A percentile compares a stretch with the other conserved stretches of the same genome.
Evolutionary conservation across 2,888 invertebrate species (phyloP).

Genomic region (Xestoiulus laeticollis): DNA sequence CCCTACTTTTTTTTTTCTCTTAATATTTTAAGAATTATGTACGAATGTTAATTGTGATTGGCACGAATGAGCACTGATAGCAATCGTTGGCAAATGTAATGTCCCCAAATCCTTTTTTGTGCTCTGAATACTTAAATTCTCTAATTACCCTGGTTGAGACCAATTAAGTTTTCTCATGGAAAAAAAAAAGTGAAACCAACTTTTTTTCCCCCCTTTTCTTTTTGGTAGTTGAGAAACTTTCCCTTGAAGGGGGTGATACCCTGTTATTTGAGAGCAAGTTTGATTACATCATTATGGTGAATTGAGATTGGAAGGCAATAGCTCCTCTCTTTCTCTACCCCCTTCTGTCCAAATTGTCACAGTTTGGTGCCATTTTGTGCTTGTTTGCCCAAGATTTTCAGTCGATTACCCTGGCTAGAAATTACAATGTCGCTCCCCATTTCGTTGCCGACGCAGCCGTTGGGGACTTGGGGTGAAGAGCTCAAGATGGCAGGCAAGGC

Average conservation of each 20-base stretch:
- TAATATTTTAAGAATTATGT: background rate
- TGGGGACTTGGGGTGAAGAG: slow-evolving; percentile 13
- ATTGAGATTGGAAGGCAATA: background rate
- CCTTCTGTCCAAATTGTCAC: background rate
- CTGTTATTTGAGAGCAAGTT: slow-evolving; percentile 2
- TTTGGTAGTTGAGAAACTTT: background rate
- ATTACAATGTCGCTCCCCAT: background rate
- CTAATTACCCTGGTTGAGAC: background rate
- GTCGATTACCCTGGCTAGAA: background rate
- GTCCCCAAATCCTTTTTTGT: background rate
- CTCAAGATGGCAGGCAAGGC: background rate
- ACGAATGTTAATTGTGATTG: background rate
- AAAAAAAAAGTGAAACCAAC: background rate
- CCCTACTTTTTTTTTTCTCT: background rate
- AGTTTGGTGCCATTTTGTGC: background rate
- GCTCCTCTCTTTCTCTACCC: background rate
- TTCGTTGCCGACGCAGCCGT: background rate
- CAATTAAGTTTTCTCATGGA: background rate
- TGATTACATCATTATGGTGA: background rate
- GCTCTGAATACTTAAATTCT: background rate
- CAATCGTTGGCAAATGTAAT: background rate
- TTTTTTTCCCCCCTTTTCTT: background rate
- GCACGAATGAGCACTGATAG: background rate
- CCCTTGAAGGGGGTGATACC: background rate
- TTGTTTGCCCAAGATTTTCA: background rate